A percentile compares a stretch with the other conserved stretches of the same genome.
Evolutionary conservation across 2,113 vertebrate genomes (phyloP).

Genomic region (Trichomycterus rosablanca): DNA sequence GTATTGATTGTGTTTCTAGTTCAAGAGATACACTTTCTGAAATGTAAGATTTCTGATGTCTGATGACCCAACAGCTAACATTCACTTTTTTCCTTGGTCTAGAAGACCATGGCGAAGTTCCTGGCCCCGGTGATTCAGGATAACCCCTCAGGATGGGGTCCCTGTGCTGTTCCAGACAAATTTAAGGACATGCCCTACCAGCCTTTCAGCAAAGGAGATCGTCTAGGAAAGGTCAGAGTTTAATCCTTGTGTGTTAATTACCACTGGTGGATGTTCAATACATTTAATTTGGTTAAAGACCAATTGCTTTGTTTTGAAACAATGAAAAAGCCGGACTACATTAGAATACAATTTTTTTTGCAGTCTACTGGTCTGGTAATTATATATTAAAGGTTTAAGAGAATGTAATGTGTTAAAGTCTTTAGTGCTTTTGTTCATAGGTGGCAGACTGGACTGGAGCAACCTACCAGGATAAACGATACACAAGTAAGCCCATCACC

Average conservation of each 20-base stretch:
- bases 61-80: too few species aligned
- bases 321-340: too few species aligned
- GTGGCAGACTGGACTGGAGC: constrained; percentile 98
- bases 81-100: neutral
- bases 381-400: too few species aligned
- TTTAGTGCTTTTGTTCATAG: too few species aligned
- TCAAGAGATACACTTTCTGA: too few species aligned
- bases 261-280: too few species aligned
- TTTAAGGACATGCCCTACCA: constrained; percentile 99
- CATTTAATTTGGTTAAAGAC: too few species aligned
- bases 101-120: constrained; percentile 84
- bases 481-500: constrained; percentile 87
- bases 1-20: too few species aligned
- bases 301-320: too few species aligned
- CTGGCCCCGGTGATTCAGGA: constrained; percentile 95
- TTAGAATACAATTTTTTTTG: too few species aligned
- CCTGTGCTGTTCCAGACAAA: constrained; percentile 93
- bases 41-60: neutral
- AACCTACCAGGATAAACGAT: constrained; percentile 97
- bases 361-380: too few species aligned
- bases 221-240: constrained; percentile 85
- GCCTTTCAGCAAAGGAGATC: constrained; percentile 97
- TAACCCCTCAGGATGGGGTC: constrained; percentile 94
- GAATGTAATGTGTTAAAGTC: too few species aligned
- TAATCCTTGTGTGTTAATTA: neutral